Evolutionary conservation across 92 coral and sea anemone genomes (phyloP), one percentile per base, ranked within the genome.

Genomic region (Zoanthus solanderi): DNA sequence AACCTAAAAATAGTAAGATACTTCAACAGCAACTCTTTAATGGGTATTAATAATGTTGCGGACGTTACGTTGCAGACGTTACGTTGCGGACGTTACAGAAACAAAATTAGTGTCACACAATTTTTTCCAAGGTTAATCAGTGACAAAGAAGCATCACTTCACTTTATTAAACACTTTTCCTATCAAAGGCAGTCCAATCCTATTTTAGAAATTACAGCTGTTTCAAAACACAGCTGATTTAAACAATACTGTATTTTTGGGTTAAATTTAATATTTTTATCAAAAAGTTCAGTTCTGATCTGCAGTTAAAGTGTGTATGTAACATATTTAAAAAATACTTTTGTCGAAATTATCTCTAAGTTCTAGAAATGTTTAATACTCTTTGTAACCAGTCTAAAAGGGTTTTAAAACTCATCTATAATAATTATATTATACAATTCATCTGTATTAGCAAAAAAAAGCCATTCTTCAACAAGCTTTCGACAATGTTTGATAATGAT

Each of bases 331-430:
- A 23, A 4, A 37, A 37, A 37, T 37, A 37, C 42, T 4, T 50
- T 50, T 50, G 56, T 50, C 56, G 2, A 50, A 50, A 50, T 50
- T 50, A 50, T 50, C 71, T 28, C 18, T 68, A 68, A n/a, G 73
- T 68, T 23, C 73, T 68, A 68, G 73, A 68, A 68, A 68, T 28
- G 32, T 68, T 68, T 10, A 23, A 23, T 23, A 68, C 73, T 68
- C 73, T 68, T 69, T 45, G 13, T 2, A 69, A 69, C 75, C 75
- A 69, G 75, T 69, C 75, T 69, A 30, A 69, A 69, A 69, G 75
- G 75, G 75, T 14, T 69, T 42, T 69, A 69, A 69, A 69, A 69
- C 75, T 69, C 75, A 69, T 69, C 46, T 69, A 69, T 69, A 69
- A 69, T 69, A 69, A 9, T 23, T 23, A 23, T 23, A 69, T 9